Base-by-base conservation (phyloP, 2,797 vertebrate genomes). In the Peromyscus melanophrys region DNA sequence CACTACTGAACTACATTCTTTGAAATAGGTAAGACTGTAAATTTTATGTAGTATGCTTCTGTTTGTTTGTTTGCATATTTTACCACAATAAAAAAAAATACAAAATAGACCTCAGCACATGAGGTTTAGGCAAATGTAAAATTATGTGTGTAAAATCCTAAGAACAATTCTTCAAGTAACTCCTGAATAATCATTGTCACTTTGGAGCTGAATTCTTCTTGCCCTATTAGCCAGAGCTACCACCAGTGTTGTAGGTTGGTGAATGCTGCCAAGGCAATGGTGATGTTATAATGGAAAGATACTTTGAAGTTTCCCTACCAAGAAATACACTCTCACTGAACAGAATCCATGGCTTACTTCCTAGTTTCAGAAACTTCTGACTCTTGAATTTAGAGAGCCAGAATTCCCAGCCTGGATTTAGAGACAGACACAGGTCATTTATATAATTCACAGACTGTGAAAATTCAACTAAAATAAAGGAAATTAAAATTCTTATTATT, bases 71-170 rank as follows among this genome's bases (percentile, higher is more conserved):
- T 27, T 37, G 78, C 2, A 59, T 61, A 34, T 84, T 94, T 92
- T 77, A 85, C 37, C 25, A 85, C 7, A 90, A 31, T 40, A 52
- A 93, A 89, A 96, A 89, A 96, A 37, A 87, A 49, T 61, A 67
- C 17, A 91, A 95, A 87, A 31, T 4, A 80, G 0, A 61, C 6
- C 59, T 27, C 19, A 92, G 7, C 3, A 88, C 0, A 37, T 25
- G 9, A 10, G 5, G 0, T 11, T 49, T 81, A 71, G 46, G 7
- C 67, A 27, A 83, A 77, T 81, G 27, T 78, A 61, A 77, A 92
- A 71, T 92, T 87, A n/a, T 37, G 13, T 16, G 7, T 61, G 3
- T 73, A 73, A 78, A 90, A 1, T 78, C 19, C 19, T 83, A 90
- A 81, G 40, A 92, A 61, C 23, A 94, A 29, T 57, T n/a, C 31